Evolutionary conservation across 2,797 vertebrate genomes (phyloP), one percentile per base, ranked within the genome.

Genomic region (Borostomias antarcticus): DNA sequence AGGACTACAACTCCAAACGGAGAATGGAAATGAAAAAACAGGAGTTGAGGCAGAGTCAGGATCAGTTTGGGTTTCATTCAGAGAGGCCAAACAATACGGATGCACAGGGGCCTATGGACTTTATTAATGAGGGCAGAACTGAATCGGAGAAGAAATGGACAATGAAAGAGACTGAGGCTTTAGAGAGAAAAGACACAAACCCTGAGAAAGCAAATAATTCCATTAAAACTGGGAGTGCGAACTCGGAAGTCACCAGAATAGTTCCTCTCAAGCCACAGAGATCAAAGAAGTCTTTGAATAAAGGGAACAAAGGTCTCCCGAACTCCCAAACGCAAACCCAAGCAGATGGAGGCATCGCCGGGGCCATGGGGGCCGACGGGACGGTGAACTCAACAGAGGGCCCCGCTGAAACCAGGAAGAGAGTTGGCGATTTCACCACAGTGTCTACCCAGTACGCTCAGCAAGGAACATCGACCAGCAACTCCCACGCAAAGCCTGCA

Each of bases 231-330:
- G 75, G 68, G n/a, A 73, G 70, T 63, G 71, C 72, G 0, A 79
- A 77, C 45, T 74, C 88, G 17, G 86, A 90, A 78, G 77, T 83
- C 33, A 77, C 88, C 53, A 89, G 84, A 89, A 74, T 89, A 54
- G 87, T 90, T 77, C 92, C 92, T 51, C 83, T 92, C 40, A 93
- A 93, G 72, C 92, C 92, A 0, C 92, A 91, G 81, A 83, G 92
- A 87, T 93, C 92, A 37, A 93, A 93, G 77, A 92, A 93, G 75
- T 89, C 77, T 84, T 76, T 88, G 79, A 87, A 74, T 72, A 92
- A 89, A 76, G 89, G 85, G 40, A 87, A 82, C 79, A 85, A 86
- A 85, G 83, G 64, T 58, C 58, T 11, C 33, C 26, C 58, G 62
- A 80, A 78, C 71, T 64, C 69, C 66, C 79, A 76, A 69, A 81